phyloP scores from a whole-genome alignment of 2,113 vertebrate species.

The Merops nubicus region DNA sequence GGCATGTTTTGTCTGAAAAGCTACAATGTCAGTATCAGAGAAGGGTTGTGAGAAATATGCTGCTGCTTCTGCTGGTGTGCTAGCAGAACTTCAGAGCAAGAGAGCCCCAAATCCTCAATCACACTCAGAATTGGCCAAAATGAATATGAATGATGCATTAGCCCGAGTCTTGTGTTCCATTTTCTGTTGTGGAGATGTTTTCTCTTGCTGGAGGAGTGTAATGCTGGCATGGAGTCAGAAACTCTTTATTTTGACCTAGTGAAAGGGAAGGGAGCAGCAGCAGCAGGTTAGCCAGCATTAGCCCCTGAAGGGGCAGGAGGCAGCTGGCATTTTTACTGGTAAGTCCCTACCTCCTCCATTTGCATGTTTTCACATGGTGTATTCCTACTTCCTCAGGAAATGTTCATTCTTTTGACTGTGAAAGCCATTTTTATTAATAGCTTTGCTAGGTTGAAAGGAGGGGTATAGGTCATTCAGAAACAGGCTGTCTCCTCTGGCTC shows the following conservation, averaged over 20 bases:
- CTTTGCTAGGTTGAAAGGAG: background rate
- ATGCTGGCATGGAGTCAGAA: background rate
- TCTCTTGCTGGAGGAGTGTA: background rate
- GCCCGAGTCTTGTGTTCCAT: background rate
- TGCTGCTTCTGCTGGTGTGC: background rate
- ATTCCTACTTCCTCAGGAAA: background rate
- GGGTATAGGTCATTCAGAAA: background rate
- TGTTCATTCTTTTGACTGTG: background rate
- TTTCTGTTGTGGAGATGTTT: background rate
- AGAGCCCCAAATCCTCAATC: background rate
- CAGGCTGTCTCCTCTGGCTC: background rate
- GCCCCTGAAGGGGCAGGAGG: background rate
- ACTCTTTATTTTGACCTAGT: background rate
- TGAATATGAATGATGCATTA: background rate
- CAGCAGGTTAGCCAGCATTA: background rate
- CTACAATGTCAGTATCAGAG: background rate
- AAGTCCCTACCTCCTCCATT: background rate
- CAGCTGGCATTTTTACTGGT: background rate
- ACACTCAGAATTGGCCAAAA: background rate
- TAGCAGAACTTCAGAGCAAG: background rate
- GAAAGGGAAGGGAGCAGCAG: background rate
- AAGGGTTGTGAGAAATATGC: background rate
- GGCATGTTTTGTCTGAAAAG: background rate
- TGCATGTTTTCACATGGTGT: background rate
- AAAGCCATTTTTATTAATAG: background rate